Evolutionary conservation across 2,888 invertebrate genomes (phyloP).

Genomic region (Maniola hyperantus): DNA sequence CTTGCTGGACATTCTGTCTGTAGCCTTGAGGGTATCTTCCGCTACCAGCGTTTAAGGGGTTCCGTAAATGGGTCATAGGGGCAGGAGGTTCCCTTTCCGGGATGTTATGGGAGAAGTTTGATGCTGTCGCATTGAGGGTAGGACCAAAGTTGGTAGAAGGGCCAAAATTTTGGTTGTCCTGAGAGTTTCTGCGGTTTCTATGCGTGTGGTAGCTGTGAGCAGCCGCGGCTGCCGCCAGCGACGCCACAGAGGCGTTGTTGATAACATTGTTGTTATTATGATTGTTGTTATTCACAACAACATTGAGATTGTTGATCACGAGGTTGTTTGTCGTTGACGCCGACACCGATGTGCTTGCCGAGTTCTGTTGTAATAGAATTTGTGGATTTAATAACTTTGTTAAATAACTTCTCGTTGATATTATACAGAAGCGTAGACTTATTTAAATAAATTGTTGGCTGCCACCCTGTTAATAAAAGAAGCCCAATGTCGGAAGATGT

Average conservation of each 20-base stretch:
- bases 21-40: constrained; percentile 76
- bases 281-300: constrained; percentile 80
- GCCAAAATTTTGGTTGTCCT: constrained; percentile 71
- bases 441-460: constrained; percentile 9
- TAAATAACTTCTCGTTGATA: constrained; percentile 23
- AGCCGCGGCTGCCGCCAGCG: constrained; percentile 76
- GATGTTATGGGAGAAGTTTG: constrained; percentile 69
- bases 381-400: constrained; percentile 23
- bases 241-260: constrained; percentile 78
- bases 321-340: constrained; percentile 80
- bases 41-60: constrained; percentile 71
- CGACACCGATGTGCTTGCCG: constrained; percentile 73
- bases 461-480: constrained; percentile 8
- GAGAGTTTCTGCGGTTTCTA: constrained; percentile 74
- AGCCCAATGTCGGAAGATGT: background rate
- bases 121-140: constrained; percentile 71
- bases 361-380: constrained; percentile 58
- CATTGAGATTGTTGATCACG: constrained; percentile 78
- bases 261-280: constrained; percentile 80
- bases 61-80: constrained; percentile 77
- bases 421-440: constrained; percentile 11
- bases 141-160: constrained; percentile 72
- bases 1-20: constrained; percentile 77
- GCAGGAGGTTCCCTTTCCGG: constrained; percentile 72
- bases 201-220: constrained; percentile 77